phyloP scores from a whole-genome alignment of 2,888 invertebrate species.

The Ichneumoninae sp. region DNA sequence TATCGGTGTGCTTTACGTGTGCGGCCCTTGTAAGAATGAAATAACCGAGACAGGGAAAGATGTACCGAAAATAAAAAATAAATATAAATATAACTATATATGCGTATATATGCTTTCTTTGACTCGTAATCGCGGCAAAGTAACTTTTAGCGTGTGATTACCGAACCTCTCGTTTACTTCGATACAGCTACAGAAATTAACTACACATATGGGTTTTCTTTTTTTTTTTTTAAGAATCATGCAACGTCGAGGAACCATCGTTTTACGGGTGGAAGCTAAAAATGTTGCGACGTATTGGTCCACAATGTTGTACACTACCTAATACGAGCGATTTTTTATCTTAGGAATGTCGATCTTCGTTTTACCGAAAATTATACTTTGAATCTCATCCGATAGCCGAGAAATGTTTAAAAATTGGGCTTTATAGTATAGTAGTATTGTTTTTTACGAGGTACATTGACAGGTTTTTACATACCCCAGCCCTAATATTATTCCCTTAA shows the following conservation, averaged over 20 bases:
- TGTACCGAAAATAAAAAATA: not conserved
- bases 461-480: no score
- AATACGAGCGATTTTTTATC: no score
- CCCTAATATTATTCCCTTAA: no score
- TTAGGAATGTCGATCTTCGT: no score
- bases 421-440: no score
- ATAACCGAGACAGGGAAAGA: constrained; percentile 25
- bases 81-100: not conserved
- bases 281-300: not conserved
- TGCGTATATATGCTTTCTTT: not conserved
- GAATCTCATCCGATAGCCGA: no score
- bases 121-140: constrained; percentile 5
- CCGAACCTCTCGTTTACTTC: not conserved
- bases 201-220: not conserved
- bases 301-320: not conserved
- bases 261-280: not conserved
- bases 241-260: not conserved
- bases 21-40: constrained; percentile 49
- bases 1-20: constrained; percentile 67
- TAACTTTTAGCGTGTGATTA: not conserved
- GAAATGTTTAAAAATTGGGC: no score
- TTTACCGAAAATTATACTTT: no score
- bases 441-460: no score
- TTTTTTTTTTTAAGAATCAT: not conserved
- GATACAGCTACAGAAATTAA: not conserved